Evolutionary conservation across 92 coral and sea anemone genomes (phyloP).

Genomic region (Zoanthus gigantus): DNA sequence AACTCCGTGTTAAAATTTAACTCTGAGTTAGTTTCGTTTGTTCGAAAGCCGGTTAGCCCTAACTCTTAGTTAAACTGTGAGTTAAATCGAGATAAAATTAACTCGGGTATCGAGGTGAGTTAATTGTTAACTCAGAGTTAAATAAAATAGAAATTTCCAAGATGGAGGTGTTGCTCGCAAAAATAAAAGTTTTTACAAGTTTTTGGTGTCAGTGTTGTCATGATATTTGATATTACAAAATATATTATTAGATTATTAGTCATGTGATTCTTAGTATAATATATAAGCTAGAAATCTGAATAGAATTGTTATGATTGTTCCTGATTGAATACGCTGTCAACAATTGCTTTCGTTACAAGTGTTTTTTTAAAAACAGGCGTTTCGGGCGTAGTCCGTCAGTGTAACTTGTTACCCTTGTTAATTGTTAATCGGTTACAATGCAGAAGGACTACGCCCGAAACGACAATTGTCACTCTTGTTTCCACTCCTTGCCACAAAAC

Average conservation of each 20-base stretch:
- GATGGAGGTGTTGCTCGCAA: background rate
- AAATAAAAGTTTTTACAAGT: background rate
- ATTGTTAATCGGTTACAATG: background rate
- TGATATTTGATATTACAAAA: too few species aligned
- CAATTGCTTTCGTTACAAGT: too few species aligned
- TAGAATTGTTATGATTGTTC: too few species aligned
- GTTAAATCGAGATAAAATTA: slow-evolving; percentile 3
- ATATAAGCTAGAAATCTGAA: too few species aligned
- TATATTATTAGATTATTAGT: too few species aligned
- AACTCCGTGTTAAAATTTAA: background rate
- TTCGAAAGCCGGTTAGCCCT: background rate
- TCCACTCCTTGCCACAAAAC: background rate
- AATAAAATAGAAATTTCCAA: background rate
- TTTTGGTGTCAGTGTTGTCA: background rate
- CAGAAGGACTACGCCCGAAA: background rate
- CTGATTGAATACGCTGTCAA: too few species aligned
- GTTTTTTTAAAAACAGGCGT: too few species aligned
- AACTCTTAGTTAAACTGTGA: slow-evolving; percentile 11
- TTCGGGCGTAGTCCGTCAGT: background rate
- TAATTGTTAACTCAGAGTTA: background rate
- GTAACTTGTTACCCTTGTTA: background rate
- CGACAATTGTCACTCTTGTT: background rate
- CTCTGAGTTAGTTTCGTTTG: background rate
- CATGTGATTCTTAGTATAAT: too few species aligned
- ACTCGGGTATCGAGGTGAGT: slow-evolving; percentile 3